phyloP scores from a whole-genome alignment of 2,113 vertebrate species.

The Platysternon megacephalum region DNA sequence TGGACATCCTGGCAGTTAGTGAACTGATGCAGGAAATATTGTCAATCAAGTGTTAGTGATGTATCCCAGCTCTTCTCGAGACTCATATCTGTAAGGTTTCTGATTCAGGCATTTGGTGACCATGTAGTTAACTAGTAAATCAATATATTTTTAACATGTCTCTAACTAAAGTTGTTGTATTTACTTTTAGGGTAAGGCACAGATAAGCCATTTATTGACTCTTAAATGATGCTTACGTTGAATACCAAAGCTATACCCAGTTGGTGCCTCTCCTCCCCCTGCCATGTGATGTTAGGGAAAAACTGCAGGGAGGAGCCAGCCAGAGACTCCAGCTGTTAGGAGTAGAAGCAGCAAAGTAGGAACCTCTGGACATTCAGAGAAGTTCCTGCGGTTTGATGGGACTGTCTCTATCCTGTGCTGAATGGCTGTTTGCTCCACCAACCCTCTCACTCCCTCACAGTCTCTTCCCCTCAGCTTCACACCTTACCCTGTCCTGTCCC shows the following conservation, averaged over 20 bases:
- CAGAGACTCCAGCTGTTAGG: neutral
- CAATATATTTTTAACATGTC: too few species aligned
- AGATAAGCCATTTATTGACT: neutral
- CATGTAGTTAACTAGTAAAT: slow-evolving; percentile 8
- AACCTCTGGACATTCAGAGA: neutral
- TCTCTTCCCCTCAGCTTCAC: neutral
- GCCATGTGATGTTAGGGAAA: neutral
- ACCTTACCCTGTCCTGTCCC: neutral
- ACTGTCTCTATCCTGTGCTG: neutral
- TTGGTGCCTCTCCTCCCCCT: neutral
- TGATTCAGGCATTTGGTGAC: neutral
- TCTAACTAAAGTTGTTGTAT: neutral
- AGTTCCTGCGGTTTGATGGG: neutral
- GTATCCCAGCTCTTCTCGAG: slow-evolving; percentile 66
- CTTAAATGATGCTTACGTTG: neutral
- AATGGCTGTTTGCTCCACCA: neutral
- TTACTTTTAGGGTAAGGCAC: neutral
- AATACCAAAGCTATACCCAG: neutral
- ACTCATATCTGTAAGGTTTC: slow-evolving; percentile 35
- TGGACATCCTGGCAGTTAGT: slow-evolving; percentile 31
- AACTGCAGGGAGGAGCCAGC: neutral
- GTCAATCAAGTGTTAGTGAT: slow-evolving; percentile 68
- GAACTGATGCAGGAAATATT: slow-evolving; percentile 53
- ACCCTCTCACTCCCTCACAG: neutral
- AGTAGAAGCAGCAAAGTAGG: neutral